phyloP scores from a whole-genome alignment of 2,888 invertebrate genomes.

The Ormyrus nitidulus region DNA sequence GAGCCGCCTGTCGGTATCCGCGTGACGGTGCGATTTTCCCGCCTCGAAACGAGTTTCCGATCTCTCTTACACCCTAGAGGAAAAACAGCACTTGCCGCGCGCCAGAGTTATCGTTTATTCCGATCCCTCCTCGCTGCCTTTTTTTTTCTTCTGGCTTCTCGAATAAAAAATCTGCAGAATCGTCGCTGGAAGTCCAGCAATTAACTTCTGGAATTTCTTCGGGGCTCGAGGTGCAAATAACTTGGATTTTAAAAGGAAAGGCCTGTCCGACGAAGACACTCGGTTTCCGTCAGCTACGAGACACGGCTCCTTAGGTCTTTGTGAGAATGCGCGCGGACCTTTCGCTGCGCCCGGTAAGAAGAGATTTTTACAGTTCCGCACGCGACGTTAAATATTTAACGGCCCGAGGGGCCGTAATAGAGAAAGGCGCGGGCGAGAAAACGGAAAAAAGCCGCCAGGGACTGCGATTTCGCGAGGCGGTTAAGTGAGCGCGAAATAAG shows the following conservation, averaged over 20 bases:
- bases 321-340: constrained; percentile 5
- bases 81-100: no score
- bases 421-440: constrained; percentile 23
- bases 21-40: neutral
- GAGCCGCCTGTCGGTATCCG: neutral
- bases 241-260: no score
- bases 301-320: neutral
- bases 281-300: no score
- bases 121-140: no score
- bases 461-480: constrained; percentile 23
- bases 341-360: constrained; percentile 28
- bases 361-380: constrained; percentile 63
- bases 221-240: no score
- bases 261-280: no score
- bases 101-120: no score
- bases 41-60: neutral
- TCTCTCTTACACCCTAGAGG: no score
- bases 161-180: no score
- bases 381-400: constrained; percentile 68
- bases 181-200: no score
- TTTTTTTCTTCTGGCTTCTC: no score
- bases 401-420: constrained; percentile 50
- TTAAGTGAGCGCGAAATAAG: constrained; percentile 61
- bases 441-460: constrained; percentile 43
- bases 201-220: no score